Conservation (phyloP, 2,888 invertebrate genomes). For the Hirtodrosophila trivittata region DNA sequence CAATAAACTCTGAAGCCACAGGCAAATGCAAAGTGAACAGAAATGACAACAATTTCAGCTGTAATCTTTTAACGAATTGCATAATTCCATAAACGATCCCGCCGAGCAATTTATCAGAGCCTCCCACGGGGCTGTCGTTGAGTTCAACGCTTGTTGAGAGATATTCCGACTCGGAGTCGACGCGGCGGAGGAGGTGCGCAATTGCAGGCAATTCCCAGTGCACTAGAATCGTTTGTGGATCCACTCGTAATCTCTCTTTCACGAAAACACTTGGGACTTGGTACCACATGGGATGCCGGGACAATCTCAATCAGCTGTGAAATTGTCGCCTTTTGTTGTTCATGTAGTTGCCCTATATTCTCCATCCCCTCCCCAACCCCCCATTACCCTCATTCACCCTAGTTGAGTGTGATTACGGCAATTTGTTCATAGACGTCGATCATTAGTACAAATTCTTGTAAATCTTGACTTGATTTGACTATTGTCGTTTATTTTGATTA, state of each 20-base stretch:
- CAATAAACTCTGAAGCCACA: conserved; percentile 56
- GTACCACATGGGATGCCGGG: conserved; percentile 4
- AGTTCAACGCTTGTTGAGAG: no score
- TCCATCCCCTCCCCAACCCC: no score
- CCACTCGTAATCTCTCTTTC: conserved; percentile 9
- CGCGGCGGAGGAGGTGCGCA: conserved; percentile 5
- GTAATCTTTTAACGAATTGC: conserved; percentile 78
- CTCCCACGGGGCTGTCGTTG: conserved; percentile 4
- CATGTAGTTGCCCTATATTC: neutral
- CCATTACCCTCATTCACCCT: no score
- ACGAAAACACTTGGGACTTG: conserved; percentile 14
- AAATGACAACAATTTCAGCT: conserved; percentile 49
- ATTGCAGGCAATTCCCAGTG: conserved; percentile 48
- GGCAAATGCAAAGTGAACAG: conserved; percentile 33
- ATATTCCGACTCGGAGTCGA: neutral
- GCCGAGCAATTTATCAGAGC: conserved; percentile 20
- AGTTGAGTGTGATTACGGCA: conserved; percentile 66
- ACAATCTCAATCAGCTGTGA: conserved; percentile 12
- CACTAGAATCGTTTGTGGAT: no score
- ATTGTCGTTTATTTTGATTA: conserved; percentile 45
- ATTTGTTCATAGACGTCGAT: conserved; percentile 76
- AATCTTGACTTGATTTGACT: conserved; percentile 38
- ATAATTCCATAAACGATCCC: conserved; percentile 73
- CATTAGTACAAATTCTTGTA: conserved; percentile 65
- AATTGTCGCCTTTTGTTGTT: conserved; percentile 54